Conservation (phyloP, 2,113 vertebrate genomes). For the Amblyornis subalaris region DNA sequence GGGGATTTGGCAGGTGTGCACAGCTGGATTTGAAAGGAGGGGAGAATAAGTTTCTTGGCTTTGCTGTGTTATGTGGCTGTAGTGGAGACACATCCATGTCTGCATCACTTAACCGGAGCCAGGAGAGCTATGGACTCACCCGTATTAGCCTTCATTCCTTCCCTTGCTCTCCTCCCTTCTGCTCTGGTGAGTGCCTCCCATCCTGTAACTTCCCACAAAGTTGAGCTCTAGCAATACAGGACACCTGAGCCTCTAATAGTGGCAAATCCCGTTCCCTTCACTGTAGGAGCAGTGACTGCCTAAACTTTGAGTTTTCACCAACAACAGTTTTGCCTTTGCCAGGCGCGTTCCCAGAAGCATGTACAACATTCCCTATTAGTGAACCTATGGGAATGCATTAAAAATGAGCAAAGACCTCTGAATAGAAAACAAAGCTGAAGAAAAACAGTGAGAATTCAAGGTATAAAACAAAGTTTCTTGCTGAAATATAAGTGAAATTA, state of each 20-base stretch:
- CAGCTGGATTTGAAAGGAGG: not conserved
- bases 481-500: not conserved
- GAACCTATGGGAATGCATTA: not conserved
- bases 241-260: not conserved
- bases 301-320: not conserved
- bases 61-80: not conserved
- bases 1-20: not conserved
- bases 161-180: not conserved
- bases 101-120: not conserved
- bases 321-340: not conserved
- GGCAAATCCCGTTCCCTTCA: not conserved
- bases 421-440: not conserved
- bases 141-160: not conserved
- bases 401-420: not conserved
- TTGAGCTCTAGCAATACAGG: not conserved
- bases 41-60: not conserved
- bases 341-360: not conserved
- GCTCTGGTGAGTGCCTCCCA: not conserved
- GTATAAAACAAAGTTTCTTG: not conserved
- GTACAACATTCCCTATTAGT: not conserved
- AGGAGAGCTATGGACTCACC: not conserved
- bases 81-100: not conserved
- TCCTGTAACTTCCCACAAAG: not conserved
- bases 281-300: not conserved
- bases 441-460: not conserved